Base-by-base conservation (phyloP, 2,797 vertebrate genomes). In the Argya squamiceps region DNA sequence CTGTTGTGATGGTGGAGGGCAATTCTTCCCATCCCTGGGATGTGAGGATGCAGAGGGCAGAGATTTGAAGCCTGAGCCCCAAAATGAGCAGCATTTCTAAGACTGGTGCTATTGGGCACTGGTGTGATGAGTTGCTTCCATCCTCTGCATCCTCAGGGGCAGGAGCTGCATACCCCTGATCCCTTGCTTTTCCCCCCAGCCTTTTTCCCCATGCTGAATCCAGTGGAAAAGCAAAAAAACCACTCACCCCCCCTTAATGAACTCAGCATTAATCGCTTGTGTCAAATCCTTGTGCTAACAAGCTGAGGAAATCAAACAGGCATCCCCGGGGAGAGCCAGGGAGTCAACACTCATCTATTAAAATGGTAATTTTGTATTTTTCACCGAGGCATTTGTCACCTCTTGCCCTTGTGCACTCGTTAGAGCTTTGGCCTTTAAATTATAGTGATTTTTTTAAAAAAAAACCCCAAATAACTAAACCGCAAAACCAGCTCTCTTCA, bases 341-440 rank as follows among this genome's bases (percentile, higher is more conserved):
- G 60, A 94, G 73, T 85, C 91, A 86, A 78, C 41, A 59, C 88
- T 83, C 89, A 86, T 92, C 88, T 92, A 88, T 87, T 95, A 94
- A 95, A 95, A 93, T 79, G 65, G 39, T 92, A 67, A 93, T 96
- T 95, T 85, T 92, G 79, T 71, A 50, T 96, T 94, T 96, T 88
- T 95, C 91, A 88, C 74, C 9, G 20, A 94, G 85, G 89, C 64
- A 65, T 73, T 76, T 60, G 86, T 93, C 58, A 39, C 87, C 88
- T 96, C 81, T 87, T 67, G 65, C 79, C 88, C 79, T 89, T 77
- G 37, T 78, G 79, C 67, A 73, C 89, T 91, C 53, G 20, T 85
- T 95, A 92, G 88, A 64, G 74, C 70, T 78, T 70, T 94, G 63
- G 62, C 84, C 92, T 96, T 97, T 94, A 93, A 93, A 91, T 93